Evolutionary conservation across 2,113 vertebrate genomes (phyloP), one percentile per base, ranked within the genome.

Genomic region (Scartelaos histophorus): DNA sequence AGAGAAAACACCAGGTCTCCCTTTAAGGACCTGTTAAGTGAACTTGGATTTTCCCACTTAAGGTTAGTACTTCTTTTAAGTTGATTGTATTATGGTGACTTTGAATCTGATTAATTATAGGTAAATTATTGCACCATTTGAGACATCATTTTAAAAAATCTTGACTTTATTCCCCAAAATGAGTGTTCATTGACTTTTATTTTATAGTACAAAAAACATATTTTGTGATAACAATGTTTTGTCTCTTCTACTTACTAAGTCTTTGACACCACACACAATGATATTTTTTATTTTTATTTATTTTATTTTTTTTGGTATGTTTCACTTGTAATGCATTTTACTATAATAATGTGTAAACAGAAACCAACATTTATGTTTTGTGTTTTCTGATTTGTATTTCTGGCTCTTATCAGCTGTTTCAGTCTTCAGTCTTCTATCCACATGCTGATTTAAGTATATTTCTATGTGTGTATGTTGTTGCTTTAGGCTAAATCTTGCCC

Each of bases 401-500:
- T 7, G 7, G 2, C 19, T n/a, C 19, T n/a, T 1, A 54, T 10
- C 7, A n/a, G 51, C 51, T n/a, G 51, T 54, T n/a, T 21, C n/a
- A 21, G 19, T 54, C 0, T n/a, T n/a, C n/a, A n/a, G n/a, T n/a
- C 19, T 9, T n/a, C 11, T 10, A 54, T 21, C 10, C 51, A 58
- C 13, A 57, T 16, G 13, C 57, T 29, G 24, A 13, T 60, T 60
- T 29, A 60, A 60, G 25, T 17, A 34, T 61, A 0, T 17, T 25
- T 29, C 12, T 34, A 19, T 61, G 25, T 61, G 16, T 35, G 7
- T 34, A 62, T 17, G n/a, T 35, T 16, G 71, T 73, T 75, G 22
- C 64, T 75, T 51, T 17, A 64, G 80, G 54, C 67, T n/a, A 71
- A 16, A 66, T 29, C 68, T 57, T 65, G 49, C 67, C 64, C 13